These are phyloP conservation scores for Rhopalosiphum maidis DNA, from an alignment of 1,140 invertebrate species.

Conservation along the genomic window DNA sequence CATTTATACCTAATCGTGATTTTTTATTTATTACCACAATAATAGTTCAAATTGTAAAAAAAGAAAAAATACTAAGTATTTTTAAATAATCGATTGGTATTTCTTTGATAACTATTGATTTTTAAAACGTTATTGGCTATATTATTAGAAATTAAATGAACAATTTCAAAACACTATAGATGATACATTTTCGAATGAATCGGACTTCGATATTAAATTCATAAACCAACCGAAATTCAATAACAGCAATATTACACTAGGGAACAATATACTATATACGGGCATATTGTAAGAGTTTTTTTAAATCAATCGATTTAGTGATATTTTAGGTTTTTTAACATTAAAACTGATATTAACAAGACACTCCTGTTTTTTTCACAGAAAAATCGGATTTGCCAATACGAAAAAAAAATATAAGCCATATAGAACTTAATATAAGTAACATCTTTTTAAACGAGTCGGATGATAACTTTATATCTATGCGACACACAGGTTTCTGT, in stretches of 20 bases:
- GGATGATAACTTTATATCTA: not conserved
- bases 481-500: not conserved
- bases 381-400: not conserved
- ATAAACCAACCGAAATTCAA: slow-evolving; percentile 3
- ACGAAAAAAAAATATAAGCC: not conserved
- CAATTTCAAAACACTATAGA: not conserved
- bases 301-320: not conserved
- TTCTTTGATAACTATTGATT: not conserved
- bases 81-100: not conserved
- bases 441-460: not conserved
- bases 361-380: not conserved
- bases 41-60: not conserved
- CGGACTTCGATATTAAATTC: not conserved
- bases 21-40: not conserved
- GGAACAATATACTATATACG: not conserved
- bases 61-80: not conserved
- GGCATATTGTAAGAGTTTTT: not conserved
- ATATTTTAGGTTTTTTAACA: not conserved
- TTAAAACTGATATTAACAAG: slow-evolving; percentile 5
- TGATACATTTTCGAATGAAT: not conserved
- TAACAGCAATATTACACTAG: slow-evolving; percentile 29
- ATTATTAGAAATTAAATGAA: not conserved
- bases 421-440: not conserved
- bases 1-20: not conserved
- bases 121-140: not conserved